Conservation (phyloP, 2,797 vertebrate genomes). For the Cirrhinus mrigala region DNA sequence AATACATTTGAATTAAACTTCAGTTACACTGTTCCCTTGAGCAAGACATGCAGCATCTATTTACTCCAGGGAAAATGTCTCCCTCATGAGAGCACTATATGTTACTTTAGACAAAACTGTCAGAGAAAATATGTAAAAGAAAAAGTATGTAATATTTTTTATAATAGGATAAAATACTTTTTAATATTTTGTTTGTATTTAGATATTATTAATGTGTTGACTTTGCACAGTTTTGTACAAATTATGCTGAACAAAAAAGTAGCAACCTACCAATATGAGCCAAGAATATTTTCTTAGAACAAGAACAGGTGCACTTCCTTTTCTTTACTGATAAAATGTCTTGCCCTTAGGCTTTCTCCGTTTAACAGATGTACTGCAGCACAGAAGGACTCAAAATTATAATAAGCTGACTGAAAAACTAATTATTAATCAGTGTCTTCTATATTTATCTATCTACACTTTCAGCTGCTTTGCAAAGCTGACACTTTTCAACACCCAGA, state of each 20-base stretch:
- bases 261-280: not conserved
- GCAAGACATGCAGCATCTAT: not conserved
- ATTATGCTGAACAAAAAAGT: not conserved
- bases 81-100: not conserved
- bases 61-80: too few relatives aligned
- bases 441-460: constrained; percentile 13
- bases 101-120: not conserved
- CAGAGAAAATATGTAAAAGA: not conserved
- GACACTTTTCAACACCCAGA: constrained; percentile 11
- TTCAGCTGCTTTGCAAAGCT: constrained; percentile 15
- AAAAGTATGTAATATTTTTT: not conserved
- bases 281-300: not conserved
- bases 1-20: not conserved
- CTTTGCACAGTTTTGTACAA: not conserved
- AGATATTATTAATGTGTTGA: not conserved
- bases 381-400: not conserved
- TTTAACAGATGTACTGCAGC: not conserved
- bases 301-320: not conserved
- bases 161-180: not conserved
- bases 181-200: not conserved
- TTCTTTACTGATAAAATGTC: not conserved
- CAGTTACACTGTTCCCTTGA: not conserved
- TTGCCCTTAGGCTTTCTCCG: not conserved
- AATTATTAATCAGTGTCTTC: not conserved
- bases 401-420: not conserved